Conservation (phyloP, 30 jellyfish, hydroid and myxozoan species). For the Nemopilema nomurai region DNA sequence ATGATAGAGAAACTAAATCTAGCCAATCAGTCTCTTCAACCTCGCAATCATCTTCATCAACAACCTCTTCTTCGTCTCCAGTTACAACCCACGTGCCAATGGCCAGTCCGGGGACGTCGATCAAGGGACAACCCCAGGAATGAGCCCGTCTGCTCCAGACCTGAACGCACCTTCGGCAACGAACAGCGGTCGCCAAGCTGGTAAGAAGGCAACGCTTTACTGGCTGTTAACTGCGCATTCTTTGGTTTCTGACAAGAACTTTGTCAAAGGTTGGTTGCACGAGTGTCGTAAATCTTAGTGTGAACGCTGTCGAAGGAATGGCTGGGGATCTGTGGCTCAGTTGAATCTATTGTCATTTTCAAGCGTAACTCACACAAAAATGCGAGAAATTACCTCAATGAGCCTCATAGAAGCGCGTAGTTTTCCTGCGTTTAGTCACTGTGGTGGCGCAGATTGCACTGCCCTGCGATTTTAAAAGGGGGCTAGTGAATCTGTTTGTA, state of each 20-base stretch:
- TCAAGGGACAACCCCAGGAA: conserved; percentile 2
- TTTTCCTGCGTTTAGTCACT: not conserved
- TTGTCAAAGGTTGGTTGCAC: conserved; percentile 58
- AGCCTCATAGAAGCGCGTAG: too few relatives aligned
- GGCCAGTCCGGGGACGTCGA: conserved; percentile 17
- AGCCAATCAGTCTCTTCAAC: not conserved
- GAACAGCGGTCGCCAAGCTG: conserved; percentile 35
- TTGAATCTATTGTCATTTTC: too few relatives aligned
- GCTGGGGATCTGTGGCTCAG: not conserved
- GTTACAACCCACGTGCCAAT: conserved; percentile 50
- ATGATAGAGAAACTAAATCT: conserved; percentile 2
- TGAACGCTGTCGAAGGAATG: not conserved
- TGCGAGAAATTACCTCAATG: too few relatives aligned
- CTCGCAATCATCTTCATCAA: conserved; percentile 12
- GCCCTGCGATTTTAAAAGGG: too few relatives aligned
- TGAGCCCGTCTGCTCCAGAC: conserved; percentile 6
- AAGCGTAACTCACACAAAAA: too few relatives aligned
- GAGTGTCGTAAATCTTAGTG: not conserved
- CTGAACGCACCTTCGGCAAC: conserved; percentile 15
- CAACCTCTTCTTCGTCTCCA: conserved; percentile 49
- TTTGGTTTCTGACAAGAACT: conserved; percentile 76
- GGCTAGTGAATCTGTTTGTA: not conserved
- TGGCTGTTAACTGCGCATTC: conserved; percentile 85
- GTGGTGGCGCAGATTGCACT: too few relatives aligned
- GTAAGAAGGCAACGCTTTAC: conserved; percentile 55